Conservation (phyloP, 2,888 invertebrate species). For the Tinea pellionella region DNA sequence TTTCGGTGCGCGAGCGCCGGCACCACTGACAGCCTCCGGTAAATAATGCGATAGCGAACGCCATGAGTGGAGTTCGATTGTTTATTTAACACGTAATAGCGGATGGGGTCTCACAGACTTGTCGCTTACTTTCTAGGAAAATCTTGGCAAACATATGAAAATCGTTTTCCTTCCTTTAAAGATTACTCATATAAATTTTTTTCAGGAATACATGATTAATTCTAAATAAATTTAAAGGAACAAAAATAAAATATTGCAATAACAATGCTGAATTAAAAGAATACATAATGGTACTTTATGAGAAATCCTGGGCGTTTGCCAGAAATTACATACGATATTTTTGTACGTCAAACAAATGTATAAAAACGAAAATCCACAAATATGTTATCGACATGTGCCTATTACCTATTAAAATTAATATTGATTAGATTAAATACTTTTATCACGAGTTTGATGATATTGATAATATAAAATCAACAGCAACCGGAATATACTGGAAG, state of each 20-base stretch:
- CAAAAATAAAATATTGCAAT: background rate
- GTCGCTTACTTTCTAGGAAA: background rate
- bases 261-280: background rate
- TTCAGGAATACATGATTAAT: background rate
- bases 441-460: background rate
- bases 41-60: conserved; percentile 52
- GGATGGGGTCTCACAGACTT: conserved; percentile 17
- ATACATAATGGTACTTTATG: background rate
- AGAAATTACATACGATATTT: background rate
- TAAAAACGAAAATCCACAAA: background rate
- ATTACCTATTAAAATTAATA: background rate
- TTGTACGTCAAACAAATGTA: background rate
- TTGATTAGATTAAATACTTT: conserved; percentile 1
- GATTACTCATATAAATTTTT: background rate
- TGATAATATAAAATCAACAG: background rate
- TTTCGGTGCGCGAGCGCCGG: conserved; percentile 65
- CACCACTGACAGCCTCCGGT: conserved; percentile 65
- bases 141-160: background rate
- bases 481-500: background rate
- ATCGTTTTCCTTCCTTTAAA: background rate
- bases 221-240: background rate
- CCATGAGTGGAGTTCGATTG: conserved; percentile 51
- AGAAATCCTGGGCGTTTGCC: conserved; percentile 3
- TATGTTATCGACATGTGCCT: background rate
- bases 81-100: conserved; percentile 49